phyloP scores from a whole-genome alignment of 1,140 invertebrate genomes.

The Procambarus virginalis region DNA sequence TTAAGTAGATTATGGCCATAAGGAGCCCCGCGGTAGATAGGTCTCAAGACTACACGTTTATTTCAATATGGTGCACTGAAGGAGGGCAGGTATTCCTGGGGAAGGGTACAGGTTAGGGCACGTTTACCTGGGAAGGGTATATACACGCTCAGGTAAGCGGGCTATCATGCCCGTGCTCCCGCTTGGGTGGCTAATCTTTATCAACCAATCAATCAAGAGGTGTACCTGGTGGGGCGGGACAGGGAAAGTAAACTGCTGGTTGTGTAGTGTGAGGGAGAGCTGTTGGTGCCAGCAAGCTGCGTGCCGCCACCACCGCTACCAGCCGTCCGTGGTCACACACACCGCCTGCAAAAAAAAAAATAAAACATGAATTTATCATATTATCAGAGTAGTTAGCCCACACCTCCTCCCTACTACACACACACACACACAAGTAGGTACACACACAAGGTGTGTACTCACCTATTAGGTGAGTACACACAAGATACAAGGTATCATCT shows the following conservation, averaged over 20 bases:
- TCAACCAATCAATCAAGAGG: background rate
- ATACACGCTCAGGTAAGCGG: background rate
- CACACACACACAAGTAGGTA: no score
- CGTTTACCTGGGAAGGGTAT: background rate
- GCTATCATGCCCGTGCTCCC: no score
- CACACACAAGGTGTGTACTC: no score
- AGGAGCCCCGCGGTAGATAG: no score
- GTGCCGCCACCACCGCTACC: background rate
- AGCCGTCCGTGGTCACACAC: conserved; percentile 41
- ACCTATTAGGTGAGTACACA: no score
- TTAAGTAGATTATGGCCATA: no score
- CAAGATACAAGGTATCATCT: no score
- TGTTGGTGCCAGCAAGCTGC: background rate
- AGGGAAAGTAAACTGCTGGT: conserved; percentile 63
- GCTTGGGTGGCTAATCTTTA: no score
- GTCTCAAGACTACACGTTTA: no score
- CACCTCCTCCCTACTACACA: no score
- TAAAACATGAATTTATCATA: background rate
- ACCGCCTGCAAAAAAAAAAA: background rate
- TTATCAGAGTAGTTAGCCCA: no score
- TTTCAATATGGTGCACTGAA: no score
- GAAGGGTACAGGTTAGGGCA: background rate
- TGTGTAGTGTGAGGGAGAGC: conserved; percentile 57
- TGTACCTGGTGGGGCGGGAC: conserved; percentile 41
- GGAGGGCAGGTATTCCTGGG: background rate